Evolutionary conservation across 1,140 invertebrate genomes (phyloP).

Genomic region (Ectropis grisescens): DNA sequence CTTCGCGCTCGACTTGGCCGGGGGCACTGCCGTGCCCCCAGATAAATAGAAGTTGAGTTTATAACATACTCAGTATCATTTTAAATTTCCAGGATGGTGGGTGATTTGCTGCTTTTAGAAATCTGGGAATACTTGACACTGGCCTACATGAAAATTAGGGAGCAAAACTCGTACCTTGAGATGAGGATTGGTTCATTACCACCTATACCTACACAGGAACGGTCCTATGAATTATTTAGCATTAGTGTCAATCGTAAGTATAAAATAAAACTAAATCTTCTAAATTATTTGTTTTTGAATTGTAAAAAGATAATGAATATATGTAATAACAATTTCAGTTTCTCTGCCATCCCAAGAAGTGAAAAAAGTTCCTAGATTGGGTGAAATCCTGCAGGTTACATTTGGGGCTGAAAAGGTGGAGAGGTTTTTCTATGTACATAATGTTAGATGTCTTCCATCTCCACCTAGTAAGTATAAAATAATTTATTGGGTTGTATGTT

Average conservation of each 20-base stretch:
- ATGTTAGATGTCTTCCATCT: conserved; percentile 35
- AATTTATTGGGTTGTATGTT: conserved; percentile 2
- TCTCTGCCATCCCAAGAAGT: conserved; percentile 28
- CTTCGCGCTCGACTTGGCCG: no score
- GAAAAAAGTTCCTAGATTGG: conserved; percentile 33
- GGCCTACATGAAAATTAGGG: conserved; percentile 27
- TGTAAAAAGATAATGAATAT: no score
- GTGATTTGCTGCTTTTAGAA: conserved; percentile 55
- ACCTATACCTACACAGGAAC: conserved; percentile 25
- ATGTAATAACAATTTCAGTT: no score
- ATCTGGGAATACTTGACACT: conserved; percentile 56
- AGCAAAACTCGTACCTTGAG: conserved; percentile 20
- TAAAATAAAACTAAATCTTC: no score
- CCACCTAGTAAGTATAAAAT: conserved; percentile 43
- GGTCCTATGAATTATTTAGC: conserved; percentile 31
- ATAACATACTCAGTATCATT: no score
- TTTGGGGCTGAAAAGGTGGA: conserved; percentile 30
- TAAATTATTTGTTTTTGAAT: no score
- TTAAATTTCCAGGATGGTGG: conserved; percentile 29
- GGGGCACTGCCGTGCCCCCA: no score
- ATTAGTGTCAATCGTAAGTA: conserved; percentile 43
- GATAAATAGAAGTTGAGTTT: no score
- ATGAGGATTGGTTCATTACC: conserved; percentile 41
- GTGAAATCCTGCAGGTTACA: conserved; percentile 37
- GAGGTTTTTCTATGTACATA: conserved; percentile 50